Evolutionary conservation across 1,140 invertebrate species (phyloP).

Genomic region (Orussus abietinus): DNA sequence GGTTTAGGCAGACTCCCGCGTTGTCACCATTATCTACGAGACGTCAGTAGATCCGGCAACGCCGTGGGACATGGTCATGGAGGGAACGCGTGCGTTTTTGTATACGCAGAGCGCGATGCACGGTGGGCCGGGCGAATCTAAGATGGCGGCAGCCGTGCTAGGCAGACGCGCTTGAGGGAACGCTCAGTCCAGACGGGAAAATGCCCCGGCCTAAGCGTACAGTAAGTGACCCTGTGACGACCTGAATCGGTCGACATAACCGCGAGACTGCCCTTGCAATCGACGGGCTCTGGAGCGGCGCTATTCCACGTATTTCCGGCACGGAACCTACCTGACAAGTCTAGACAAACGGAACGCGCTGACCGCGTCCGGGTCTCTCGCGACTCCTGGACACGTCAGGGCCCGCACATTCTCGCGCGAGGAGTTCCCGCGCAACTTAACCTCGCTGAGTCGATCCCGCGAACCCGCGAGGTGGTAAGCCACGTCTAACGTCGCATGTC

Average conservation of each 20-base stretch:
- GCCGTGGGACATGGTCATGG: conserved; percentile 9
- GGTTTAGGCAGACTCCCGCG: neutral
- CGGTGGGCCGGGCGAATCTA: conserved; percentile 29
- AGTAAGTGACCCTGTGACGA: conserved; percentile 15
- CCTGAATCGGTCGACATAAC: neutral
- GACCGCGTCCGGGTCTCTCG: no score
- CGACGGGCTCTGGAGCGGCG: no score
- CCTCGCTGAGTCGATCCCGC: no score
- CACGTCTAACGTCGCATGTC: conserved; percentile 6
- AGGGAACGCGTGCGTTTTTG: conserved; percentile 39
- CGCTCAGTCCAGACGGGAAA: conserved; percentile 16
- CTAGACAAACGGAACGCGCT: no score
- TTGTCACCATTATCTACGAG: no score
- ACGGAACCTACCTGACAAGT: neutral
- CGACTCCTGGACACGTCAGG: no score
- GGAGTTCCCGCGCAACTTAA: no score
- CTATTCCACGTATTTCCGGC: neutral
- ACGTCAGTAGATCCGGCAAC: conserved; percentile 34
- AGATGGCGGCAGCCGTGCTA: conserved; percentile 37
- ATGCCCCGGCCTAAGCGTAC: conserved; percentile 28
- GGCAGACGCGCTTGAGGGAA: conserved; percentile 26
- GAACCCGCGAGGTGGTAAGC: no score
- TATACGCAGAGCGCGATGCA: conserved; percentile 32
- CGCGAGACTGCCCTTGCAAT: neutral
- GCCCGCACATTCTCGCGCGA: no score